Percentiles rank a stretch among this genome's conserved stretches.
Evolutionary conservation across 2,113 vertebrate species (phyloP).

Genomic region (Aptenodytes forsteri): DNA sequence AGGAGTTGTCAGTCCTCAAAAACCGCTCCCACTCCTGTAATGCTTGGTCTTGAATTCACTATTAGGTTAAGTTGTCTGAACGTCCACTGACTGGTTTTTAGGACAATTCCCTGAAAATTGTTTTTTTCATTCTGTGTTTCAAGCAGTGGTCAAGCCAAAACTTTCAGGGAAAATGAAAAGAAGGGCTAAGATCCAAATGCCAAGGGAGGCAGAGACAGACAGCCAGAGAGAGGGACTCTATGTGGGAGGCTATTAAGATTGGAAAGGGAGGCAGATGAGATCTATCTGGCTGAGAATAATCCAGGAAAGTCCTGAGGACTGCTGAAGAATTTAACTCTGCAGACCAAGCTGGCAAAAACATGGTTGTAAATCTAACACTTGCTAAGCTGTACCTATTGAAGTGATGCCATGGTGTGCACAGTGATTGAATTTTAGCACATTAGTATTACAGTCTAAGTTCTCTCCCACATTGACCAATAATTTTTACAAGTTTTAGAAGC

Average conservation of each 20-base stretch:
- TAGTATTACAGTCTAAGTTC: neutral
- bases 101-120: neutral
- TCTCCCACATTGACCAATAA: neutral
- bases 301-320: neutral
- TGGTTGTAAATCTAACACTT: neutral
- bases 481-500: constrained; percentile 28
- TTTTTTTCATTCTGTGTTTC: neutral
- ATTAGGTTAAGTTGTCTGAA: neutral
- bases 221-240: neutral
- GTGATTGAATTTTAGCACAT: constrained; percentile 5
- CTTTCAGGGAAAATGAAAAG: neutral
- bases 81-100: neutral
- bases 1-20: neutral
- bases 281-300: neutral
- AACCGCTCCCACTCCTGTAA: neutral
- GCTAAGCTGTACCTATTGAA: neutral
- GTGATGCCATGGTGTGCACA: neutral
- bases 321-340: neutral
- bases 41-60: neutral
- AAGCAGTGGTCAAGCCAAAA: neutral
- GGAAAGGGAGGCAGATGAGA: neutral
- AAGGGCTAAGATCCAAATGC: neutral
- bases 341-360: neutral
- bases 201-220: neutral
- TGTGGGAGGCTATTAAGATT: neutral